Evolutionary conservation across 2,888 invertebrate genomes (phyloP).

Genomic region (Eucera pruinosa): DNA sequence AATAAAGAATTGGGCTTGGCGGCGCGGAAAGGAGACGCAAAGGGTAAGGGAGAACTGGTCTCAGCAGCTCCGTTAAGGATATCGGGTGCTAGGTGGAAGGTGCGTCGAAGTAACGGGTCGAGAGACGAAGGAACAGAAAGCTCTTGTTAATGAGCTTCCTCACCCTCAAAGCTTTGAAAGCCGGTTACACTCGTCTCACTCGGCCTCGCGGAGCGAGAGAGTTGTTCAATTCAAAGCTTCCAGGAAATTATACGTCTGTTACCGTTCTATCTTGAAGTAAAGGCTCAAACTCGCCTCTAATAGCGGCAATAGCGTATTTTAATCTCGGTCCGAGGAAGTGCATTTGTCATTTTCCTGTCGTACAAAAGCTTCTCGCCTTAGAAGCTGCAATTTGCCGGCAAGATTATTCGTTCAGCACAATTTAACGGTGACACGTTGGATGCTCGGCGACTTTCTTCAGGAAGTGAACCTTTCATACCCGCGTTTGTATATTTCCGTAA

Average conservation of each 20-base stretch:
- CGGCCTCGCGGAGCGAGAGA: constrained; percentile 67
- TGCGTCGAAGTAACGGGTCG: constrained; percentile 63
- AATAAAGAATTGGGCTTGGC: constrained; percentile 73
- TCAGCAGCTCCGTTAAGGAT: constrained; percentile 59
- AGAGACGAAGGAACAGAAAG: constrained; percentile 78
- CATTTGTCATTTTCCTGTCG: constrained; percentile 72
- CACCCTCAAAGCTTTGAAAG: constrained; percentile 80
- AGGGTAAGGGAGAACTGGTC: constrained; percentile 49
- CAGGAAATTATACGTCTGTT: constrained; percentile 83
- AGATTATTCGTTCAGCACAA: constrained; percentile 60
- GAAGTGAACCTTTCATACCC: constrained; percentile 13
- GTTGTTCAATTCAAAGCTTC: constrained; percentile 81
- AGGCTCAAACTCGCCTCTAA: constrained; percentile 74
- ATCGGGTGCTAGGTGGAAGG: constrained; percentile 64
- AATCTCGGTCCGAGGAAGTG: constrained; percentile 74
- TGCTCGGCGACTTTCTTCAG: constrained; percentile 14
- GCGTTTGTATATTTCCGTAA: constrained; percentile 4
- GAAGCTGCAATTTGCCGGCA: constrained; percentile 62
- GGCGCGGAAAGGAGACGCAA: constrained; percentile 26
- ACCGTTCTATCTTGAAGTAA: constrained; percentile 71
- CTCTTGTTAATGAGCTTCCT: constrained; percentile 84
- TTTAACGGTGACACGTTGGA: constrained; percentile 47
- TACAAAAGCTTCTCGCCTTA: constrained; percentile 60
- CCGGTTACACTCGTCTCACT: constrained; percentile 80
- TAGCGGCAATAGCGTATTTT: constrained; percentile 79